Evolutionary conservation across 2,113 vertebrate genomes (phyloP).

Genomic region (Platichthys flesus): DNA sequence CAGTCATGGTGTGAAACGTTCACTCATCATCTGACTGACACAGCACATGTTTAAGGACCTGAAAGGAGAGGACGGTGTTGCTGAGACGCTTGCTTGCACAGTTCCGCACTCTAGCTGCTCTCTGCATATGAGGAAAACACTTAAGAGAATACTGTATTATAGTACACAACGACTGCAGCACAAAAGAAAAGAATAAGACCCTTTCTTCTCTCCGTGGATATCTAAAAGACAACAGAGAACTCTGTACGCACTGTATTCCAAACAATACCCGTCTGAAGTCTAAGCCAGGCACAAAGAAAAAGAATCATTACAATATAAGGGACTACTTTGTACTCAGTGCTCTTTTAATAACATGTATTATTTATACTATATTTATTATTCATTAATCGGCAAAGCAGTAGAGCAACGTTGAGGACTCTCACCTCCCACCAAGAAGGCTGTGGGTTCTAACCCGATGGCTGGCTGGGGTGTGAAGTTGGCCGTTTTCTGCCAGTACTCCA

Average conservation of each 20-base stretch:
- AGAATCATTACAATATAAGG: background rate
- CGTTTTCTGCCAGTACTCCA: background rate
- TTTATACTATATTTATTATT: background rate
- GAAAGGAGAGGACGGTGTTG: background rate
- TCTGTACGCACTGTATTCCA: background rate
- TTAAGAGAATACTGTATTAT: background rate
- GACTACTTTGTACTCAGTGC: background rate
- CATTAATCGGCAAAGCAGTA: background rate
- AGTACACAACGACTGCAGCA: background rate
- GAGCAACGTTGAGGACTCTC: background rate
- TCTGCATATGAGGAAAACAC: slow-evolving; percentile 5
- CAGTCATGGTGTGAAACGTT: background rate
- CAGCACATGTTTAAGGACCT: background rate
- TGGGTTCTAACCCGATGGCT: background rate
- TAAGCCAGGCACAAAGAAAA: background rate
- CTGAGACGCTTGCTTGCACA: background rate
- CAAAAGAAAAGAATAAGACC: background rate
- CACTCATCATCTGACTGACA: slow-evolving; percentile 8
- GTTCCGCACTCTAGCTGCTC: background rate
- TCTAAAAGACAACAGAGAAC: background rate
- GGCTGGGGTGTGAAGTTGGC: background rate
- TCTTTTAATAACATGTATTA: background rate
- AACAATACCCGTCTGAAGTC: background rate
- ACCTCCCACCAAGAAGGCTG: background rate
- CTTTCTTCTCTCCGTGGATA: background rate